These are phyloP conservation scores for Labeo rohita DNA, from an alignment of 2,113 vertebrate genomes.

Conservation along the genomic window DNA sequence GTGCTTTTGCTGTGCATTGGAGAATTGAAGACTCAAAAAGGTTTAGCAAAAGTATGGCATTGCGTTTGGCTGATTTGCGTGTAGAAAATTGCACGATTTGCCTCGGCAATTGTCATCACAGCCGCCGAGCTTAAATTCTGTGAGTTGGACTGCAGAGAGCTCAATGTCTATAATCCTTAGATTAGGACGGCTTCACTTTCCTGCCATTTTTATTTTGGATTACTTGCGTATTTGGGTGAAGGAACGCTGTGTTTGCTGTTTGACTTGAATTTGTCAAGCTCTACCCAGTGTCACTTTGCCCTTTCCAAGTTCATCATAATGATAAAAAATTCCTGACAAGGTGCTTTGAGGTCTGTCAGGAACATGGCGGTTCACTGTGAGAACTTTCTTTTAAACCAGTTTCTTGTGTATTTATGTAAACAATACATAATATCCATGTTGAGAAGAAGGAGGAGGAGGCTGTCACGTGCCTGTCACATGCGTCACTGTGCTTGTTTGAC, in stretches of 20 bases:
- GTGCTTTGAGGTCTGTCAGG: slow-evolving; percentile 13
- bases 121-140: neutral
- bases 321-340: slow-evolving; percentile 22
- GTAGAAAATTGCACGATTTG: neutral
- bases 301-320: slow-evolving; percentile 23
- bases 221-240: neutral
- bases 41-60: neutral
- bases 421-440: slow-evolving; percentile 41
- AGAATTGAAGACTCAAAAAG: neutral
- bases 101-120: neutral
- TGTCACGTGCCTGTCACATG: slow-evolving; percentile 44
- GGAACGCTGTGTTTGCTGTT: slow-evolving; percentile 21
- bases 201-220: slow-evolving; percentile 1
- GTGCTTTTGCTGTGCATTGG: slow-evolving; percentile 21
- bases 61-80: neutral
- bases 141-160: neutral
- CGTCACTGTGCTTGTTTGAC: slow-evolving; percentile 45
- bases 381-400: slow-evolving; percentile 13
- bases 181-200: slow-evolving; percentile 6
- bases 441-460: neutral
- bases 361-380: neutral
- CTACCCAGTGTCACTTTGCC: neutral
- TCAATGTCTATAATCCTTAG: neutral
- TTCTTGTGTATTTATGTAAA: slow-evolving; percentile 52
- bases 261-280: neutral